Evolutionary conservation across 2,888 invertebrate species (phyloP).

Genomic region (Sphecodes monilicornis): DNA sequence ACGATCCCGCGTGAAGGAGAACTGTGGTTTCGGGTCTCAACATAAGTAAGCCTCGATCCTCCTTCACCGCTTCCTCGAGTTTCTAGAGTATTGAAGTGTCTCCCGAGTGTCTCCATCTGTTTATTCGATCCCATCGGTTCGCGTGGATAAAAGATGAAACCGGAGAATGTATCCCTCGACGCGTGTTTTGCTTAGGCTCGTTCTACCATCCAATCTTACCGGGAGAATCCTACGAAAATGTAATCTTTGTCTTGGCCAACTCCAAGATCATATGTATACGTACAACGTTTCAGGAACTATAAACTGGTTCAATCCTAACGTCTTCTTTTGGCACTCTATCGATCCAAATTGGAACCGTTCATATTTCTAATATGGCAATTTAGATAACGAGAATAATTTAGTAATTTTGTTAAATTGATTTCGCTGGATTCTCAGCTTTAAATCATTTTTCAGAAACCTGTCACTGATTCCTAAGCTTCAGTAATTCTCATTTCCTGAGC

Average conservation of each 20-base stretch:
- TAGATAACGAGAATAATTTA: background rate
- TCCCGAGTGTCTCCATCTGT: conserved; percentile 34
- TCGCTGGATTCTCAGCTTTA: no score
- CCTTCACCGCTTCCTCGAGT: conserved; percentile 16
- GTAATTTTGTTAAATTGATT: no score
- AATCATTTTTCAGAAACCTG: no score
- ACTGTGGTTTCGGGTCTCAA: conserved; percentile 20
- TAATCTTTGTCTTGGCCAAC: background rate
- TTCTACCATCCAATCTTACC: background rate
- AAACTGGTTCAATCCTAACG: background rate
- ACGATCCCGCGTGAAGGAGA: background rate
- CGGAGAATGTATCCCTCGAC: conserved; percentile 24
- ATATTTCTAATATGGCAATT: background rate
- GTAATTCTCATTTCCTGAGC: no score
- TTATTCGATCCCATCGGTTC: conserved; percentile 36
- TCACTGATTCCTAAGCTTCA: background rate
- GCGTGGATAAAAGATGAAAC: background rate
- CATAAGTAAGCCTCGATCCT: background rate
- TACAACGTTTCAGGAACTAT: background rate
- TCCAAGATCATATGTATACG: background rate
- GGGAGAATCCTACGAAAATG: background rate
- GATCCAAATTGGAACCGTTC: no score
- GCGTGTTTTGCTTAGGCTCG: conserved; percentile 28
- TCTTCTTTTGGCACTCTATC: background rate
- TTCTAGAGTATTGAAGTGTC: conserved; percentile 28